Base-by-base conservation (phyloP, 2,113 vertebrate species). In the Alethe castanea region DNA sequence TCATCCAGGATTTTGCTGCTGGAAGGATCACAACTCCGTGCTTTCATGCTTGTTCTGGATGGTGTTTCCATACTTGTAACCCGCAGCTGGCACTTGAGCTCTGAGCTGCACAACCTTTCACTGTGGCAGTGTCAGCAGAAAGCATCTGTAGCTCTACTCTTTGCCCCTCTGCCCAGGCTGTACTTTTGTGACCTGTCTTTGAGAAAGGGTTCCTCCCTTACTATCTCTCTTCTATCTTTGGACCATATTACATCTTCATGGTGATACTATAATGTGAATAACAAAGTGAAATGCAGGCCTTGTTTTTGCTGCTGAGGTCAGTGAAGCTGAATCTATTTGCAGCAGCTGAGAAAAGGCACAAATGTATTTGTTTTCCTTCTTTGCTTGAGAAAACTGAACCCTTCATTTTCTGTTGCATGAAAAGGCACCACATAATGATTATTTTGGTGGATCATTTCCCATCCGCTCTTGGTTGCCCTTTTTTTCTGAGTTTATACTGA, bases 401-500 rank as follows among this genome's bases (percentile, higher is more conserved):
- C 67, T 67, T 88, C 60, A 94, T 96, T 92, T 90, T 92, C 85
- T 74, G 38, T 40, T 90, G 69, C 84, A 95, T 69, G 72, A 96
- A 91, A 96, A 95, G 62, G 77, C 79, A 89, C 90, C 93, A 20
- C 71, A 90, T 57, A 92, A 85, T 86, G 85, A 84, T 83, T 86
- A 56, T 88, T 94, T 84, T 96, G 83, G 89, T 81, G 69, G 84
- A 92, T 95, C 65, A 81, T 77, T 97, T 94, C 76, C 94, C 95
- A 92, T 93, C 53, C 1, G 1, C 33, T 53, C 66, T 64, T 35
- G 3, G 42, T 66, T 87, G 36, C 36, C 24, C 35, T 92, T 96
- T 96, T 94, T 77, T 69, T 61, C 29, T 57, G 56, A 86, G 54
- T 83, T 95, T 64, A 73, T 91, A 90, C 70, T 71, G 36, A 90